Evolutionary conservation across 1,140 invertebrate genomes (phyloP).

Genomic region (Drepana arcuata): DNA sequence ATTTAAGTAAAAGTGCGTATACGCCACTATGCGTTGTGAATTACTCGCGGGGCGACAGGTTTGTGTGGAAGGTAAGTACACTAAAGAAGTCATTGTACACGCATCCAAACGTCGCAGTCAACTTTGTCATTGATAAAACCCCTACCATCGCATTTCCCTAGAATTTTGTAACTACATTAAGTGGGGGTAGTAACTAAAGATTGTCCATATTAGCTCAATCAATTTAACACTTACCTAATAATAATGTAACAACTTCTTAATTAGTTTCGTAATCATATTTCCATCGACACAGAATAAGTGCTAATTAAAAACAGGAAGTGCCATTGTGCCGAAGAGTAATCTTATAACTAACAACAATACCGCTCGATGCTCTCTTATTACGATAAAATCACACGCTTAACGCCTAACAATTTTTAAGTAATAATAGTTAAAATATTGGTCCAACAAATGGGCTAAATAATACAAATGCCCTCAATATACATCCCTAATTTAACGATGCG

Average conservation of each 20-base stretch:
- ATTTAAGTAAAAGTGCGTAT: too few species aligned
- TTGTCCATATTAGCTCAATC: conserved; percentile 69
- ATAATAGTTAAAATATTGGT: conserved; percentile 73
- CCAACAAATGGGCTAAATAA: conserved; percentile 73
- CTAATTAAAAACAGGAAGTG: conserved; percentile 72
- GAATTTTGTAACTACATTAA: conserved; percentile 64
- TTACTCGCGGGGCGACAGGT: too few species aligned
- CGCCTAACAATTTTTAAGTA: conserved; percentile 72
- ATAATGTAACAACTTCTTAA: conserved; percentile 72
- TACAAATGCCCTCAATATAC: conserved; percentile 71
- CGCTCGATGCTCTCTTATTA: conserved; percentile 67
- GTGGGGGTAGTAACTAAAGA: conserved; percentile 68
- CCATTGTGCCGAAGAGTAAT: conserved; percentile 68
- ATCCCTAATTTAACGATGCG: conserved; percentile 70
- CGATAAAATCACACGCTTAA: conserved; percentile 71
- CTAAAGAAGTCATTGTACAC: conserved; percentile 26
- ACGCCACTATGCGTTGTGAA: too few species aligned
- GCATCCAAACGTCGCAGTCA: conserved; percentile 54
- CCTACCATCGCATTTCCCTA: conserved; percentile 66
- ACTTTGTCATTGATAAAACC: conserved; percentile 71
- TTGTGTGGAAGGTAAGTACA: too few species aligned
- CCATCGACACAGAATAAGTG: conserved; percentile 71
- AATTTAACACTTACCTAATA: conserved; percentile 72
- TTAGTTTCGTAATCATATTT: conserved; percentile 68
- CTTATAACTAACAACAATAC: conserved; percentile 71